A percentile compares a stretch with the other conserved stretches of the same genome.
Evolutionary conservation across 1,140 invertebrate genomes (phyloP).

Genomic region (Drosophila ohnishii): DNA sequence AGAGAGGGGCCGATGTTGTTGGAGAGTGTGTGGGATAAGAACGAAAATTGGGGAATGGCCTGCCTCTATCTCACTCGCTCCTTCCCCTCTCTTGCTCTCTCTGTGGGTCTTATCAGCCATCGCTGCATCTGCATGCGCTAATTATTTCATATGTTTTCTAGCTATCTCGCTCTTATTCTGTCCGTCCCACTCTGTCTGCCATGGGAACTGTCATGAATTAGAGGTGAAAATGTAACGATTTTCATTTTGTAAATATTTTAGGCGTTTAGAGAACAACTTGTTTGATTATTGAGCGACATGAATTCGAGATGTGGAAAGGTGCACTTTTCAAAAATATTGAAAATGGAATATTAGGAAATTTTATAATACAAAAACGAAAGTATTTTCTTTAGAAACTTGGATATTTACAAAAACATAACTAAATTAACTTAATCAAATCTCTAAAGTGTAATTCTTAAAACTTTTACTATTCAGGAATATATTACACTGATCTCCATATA

Average conservation of each 20-base stretch:
- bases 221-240: conserved; percentile 40
- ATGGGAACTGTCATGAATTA: conserved; percentile 30
- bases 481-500: neutral
- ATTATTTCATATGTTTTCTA: conserved; percentile 74
- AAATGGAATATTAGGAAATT: neutral
- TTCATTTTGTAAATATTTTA: conserved; percentile 45
- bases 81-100: neutral
- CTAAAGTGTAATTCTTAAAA: too few species aligned
- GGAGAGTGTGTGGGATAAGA: conserved; percentile 18
- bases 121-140: conserved; percentile 68
- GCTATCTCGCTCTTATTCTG: conserved; percentile 21
- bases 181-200: conserved; percentile 1
- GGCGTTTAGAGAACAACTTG: conserved; percentile 69
- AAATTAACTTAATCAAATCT: too few species aligned
- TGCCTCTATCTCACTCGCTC: conserved; percentile 9
- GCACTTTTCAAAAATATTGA: neutral
- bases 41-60: conserved; percentile 39
- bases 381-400: too few species aligned
- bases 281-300: conserved; percentile 70
- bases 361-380: too few species aligned
- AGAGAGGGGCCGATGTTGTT: conserved; percentile 8
- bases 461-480: too few species aligned
- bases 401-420: too few species aligned
- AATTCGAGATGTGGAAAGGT: conserved; percentile 16
- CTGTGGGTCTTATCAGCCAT: conserved; percentile 53